These are phyloP conservation scores for Oreochromis mossambicus DNA, from an alignment of 2,797 vertebrate genomes.

Conservation along the genomic window DNA sequence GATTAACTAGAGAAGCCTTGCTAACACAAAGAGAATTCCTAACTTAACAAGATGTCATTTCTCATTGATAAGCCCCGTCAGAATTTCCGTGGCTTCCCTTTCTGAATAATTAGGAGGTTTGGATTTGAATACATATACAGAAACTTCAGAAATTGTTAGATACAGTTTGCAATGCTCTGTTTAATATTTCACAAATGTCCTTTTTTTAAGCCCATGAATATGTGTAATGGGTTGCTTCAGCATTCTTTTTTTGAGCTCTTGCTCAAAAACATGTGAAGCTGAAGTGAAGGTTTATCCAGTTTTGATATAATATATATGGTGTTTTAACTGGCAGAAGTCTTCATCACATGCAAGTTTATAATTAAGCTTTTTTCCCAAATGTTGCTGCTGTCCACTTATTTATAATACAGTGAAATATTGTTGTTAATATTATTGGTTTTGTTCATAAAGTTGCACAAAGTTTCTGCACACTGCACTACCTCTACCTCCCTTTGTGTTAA, in stretches of 20 bases:
- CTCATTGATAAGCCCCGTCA: slow-evolving; percentile 74
- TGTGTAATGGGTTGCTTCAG: slow-evolving; percentile 63
- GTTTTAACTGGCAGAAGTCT: slow-evolving; percentile 5
- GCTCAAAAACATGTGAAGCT: slow-evolving; percentile 23
- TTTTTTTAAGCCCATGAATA: slow-evolving; percentile 50
- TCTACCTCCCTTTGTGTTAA: background rate
- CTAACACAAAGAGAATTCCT: slow-evolving; percentile 82
- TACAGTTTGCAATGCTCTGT: slow-evolving; percentile 54
- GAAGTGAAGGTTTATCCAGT: slow-evolving; percentile 29
- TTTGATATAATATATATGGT: slow-evolving; percentile 11
- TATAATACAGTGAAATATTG: background rate
- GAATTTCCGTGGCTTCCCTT: slow-evolving; percentile 55
- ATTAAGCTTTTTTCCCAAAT: background rate
- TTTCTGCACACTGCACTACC: background rate
- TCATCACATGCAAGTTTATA: slow-evolving; percentile 17
- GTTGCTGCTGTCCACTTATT: background rate
- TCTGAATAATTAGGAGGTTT: slow-evolving; percentile 75
- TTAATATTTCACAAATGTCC: slow-evolving; percentile 70
- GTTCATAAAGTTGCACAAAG: background rate
- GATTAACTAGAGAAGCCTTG: slow-evolving; percentile 76
- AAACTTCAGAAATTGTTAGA: slow-evolving; percentile 70
- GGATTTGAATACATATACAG: slow-evolving; percentile 71
- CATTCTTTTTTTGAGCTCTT: slow-evolving; percentile 51
- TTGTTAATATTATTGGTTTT: background rate
- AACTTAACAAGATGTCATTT: slow-evolving; percentile 80